Conservation (phyloP, 2,797 vertebrate species). For the Falco novaeseelandiae region DNA sequence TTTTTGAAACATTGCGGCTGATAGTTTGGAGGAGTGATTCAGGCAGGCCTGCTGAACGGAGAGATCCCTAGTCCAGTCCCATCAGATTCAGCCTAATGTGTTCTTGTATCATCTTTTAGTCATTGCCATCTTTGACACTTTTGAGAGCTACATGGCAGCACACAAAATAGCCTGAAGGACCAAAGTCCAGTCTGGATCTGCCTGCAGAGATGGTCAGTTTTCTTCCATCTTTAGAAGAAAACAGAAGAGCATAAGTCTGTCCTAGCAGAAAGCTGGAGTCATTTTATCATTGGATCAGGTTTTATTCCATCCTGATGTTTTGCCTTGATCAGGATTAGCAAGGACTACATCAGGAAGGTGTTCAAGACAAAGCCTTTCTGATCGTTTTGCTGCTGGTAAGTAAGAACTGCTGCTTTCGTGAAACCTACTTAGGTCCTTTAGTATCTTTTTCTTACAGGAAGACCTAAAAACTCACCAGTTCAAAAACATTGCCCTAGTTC, state of each 20-base stretch:
- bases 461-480: background rate
- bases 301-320: background rate
- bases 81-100: background rate
- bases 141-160: background rate
- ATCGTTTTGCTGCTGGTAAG: background rate
- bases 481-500: background rate
- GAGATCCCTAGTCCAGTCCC: background rate
- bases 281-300: background rate
- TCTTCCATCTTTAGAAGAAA: background rate
- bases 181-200: background rate
- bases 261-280: background rate
- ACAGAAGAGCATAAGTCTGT: background rate
- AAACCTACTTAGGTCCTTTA: background rate
- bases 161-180: background rate
- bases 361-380: background rate
- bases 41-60: background rate
- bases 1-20: background rate
- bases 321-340: background rate
- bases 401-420: background rate
- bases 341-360: background rate
- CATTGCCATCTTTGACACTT: background rate
- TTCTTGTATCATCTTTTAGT: background rate
- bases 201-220: background rate
- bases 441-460: background rate
- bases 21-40: background rate